These are phyloP conservation scores for Panorpa germanica DNA, from an alignment of 2,888 invertebrate species.

Conservation along the genomic window DNA sequence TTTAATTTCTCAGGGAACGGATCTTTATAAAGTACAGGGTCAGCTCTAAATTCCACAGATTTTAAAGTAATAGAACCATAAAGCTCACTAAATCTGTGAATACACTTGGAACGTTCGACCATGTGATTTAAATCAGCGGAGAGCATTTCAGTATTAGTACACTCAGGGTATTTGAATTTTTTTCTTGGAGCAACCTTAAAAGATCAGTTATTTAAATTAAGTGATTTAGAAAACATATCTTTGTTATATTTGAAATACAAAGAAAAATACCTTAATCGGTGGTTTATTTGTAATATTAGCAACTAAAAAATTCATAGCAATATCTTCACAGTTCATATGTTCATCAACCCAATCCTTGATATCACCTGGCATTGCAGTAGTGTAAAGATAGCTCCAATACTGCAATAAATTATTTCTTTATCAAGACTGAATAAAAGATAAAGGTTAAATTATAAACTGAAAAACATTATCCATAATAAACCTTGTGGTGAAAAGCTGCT, in stretches of 20 bases:
- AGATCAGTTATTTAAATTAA: too few relatives aligned
- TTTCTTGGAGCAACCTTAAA: slow-evolving; percentile 89
- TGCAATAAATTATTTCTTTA: too few relatives aligned
- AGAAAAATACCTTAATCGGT: slow-evolving; percentile 84
- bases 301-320: slow-evolving; percentile 94
- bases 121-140: slow-evolving; percentile 86
- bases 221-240: too few relatives aligned
- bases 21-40: slow-evolving; percentile 84
- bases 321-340: slow-evolving; percentile 95
- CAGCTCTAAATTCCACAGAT: slow-evolving; percentile 83
- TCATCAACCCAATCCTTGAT: slow-evolving; percentile 83
- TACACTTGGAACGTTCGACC: slow-evolving; percentile 81
- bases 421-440: too few relatives aligned
- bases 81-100: slow-evolving; percentile 55
- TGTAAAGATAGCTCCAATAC: slow-evolving; percentile 90
- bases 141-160: slow-evolving; percentile 83
- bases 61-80: slow-evolving; percentile 79
- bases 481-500: slow-evolving; percentile 91
- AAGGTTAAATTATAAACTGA: slow-evolving; percentile 5
- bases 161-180: slow-evolving; percentile 93
- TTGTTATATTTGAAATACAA: too few relatives aligned
- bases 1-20: slow-evolving; percentile 70
- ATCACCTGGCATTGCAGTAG: slow-evolving; percentile 66
- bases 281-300: slow-evolving; percentile 86
- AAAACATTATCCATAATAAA: slow-evolving; percentile 17